These are phyloP conservation scores for Indicator maculatus DNA, from an alignment of 2,113 vertebrate genomes.

Conservation along the genomic window DNA sequence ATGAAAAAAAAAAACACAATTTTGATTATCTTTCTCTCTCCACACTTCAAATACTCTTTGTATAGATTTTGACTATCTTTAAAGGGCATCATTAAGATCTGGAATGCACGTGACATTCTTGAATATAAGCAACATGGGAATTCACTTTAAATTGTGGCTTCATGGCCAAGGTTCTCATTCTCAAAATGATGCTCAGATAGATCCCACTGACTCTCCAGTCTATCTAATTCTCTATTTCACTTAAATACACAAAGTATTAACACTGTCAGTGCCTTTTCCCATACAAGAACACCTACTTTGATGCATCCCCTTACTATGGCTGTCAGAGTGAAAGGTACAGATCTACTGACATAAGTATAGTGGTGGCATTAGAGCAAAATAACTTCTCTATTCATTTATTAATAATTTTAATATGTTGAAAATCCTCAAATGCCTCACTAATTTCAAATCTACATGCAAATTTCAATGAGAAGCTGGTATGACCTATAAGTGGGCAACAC, in stretches of 20 bases:
- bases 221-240: background rate
- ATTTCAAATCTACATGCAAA: background rate
- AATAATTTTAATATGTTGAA: background rate
- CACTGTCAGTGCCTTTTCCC: no score
- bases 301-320: background rate
- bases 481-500: background rate
- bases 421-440: background rate
- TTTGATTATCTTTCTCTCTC: background rate
- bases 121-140: background rate
- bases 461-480: background rate
- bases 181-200: background rate
- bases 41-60: background rate
- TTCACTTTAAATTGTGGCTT: background rate
- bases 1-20: background rate
- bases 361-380: background rate
- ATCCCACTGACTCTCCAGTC: background rate
- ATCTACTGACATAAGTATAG: background rate
- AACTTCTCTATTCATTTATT: background rate
- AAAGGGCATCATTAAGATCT: background rate
- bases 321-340: background rate
- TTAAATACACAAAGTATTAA: no score
- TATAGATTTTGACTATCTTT: background rate
- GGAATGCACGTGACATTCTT: background rate
- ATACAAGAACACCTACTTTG: background rate
- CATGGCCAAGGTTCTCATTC: background rate